Base-by-base conservation (phyloP, 1,140 invertebrate genomes). In the Saccostrea cuccullata region DNA sequence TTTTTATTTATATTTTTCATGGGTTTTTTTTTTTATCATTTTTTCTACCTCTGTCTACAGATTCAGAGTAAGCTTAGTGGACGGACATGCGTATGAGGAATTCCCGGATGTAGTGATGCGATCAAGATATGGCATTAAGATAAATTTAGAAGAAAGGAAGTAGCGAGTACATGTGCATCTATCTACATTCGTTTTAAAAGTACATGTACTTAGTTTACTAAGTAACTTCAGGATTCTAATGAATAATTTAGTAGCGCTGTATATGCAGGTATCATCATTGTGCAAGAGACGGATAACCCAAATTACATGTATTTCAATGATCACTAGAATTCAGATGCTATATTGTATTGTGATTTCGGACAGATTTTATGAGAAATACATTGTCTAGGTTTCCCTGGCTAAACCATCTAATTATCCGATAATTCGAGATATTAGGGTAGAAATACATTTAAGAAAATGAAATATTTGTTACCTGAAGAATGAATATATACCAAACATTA, bases 61-160 rank as follows among this genome's bases (percentile, higher is more conserved):
- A 85, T 88, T 88, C 23, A 70, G n/a, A 12, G 60, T 88, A 12
- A 77, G 23, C 30, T 67, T 88, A 17, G 87, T 83, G 47, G 60
- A 67, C 56, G 58, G 82, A 40, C 87, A 88, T 55, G 64, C 77
- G 55, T 73, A 70, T 30, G 73, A 73, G 36, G 36, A 56, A 8
- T 85, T 85, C 47, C 87, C 87, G 55, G 87, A 88, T 55, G 83
- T 85, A 58, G 87, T 88, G 5, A 88, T 85, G 47, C 40, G 87
- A 58, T 70, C 87, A 58, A 55, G 55, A n/a, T 73, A 56, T 67
- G 87, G 87, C 6, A 85, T 88, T 23, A 88, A 70, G 47, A 84
- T 88, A 17, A 85, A 77, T 55, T 40, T 88, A n/a, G 87, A 88
- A 82, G 83, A 88, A 58, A 85, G 87, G 40, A 55, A 13, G 82